phyloP scores from a whole-genome alignment of 2,113 vertebrate genomes.

The Dendropsophus ebraccatus region DNA sequence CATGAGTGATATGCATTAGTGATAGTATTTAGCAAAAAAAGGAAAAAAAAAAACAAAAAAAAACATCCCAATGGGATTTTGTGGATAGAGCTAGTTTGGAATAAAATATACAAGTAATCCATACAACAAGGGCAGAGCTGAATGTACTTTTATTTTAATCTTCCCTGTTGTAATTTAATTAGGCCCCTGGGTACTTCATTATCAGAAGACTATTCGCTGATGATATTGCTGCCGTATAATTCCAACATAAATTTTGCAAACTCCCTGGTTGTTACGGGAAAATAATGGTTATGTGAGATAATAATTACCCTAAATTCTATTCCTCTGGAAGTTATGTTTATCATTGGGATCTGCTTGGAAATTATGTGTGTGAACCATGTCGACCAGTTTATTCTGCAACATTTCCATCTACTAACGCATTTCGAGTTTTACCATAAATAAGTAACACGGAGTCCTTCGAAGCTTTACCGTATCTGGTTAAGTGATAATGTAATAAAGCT shows the following conservation, averaged over 20 bases:
- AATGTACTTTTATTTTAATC: constrained; percentile 60
- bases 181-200: constrained; percentile 60
- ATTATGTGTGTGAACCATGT: constrained; percentile 40
- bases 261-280: constrained; percentile 58
- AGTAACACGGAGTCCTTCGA: background rate
- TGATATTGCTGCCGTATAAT: constrained; percentile 58
- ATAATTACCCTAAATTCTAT: constrained; percentile 59
- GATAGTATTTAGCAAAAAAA: constrained; percentile 45
- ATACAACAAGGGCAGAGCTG: constrained; percentile 54
- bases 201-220: constrained; percentile 56
- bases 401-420: constrained; percentile 13
- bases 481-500: background rate
- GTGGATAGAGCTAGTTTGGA: constrained; percentile 53
- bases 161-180: constrained; percentile 60
- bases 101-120: constrained; percentile 59
- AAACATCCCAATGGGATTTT: constrained; percentile 43
- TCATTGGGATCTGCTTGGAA: constrained; percentile 56
- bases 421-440: constrained; percentile 5
- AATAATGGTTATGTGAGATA: constrained; percentile 59
- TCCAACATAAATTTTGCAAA: constrained; percentile 59
- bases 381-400: background rate
- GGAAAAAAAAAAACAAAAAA: constrained; percentile 34
- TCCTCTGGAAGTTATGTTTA: constrained; percentile 56
- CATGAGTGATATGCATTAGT: constrained; percentile 50
- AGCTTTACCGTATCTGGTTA: background rate